Evolutionary conservation across 2,113 vertebrate species (phyloP), one percentile per base, ranked within the genome.

Genomic region (Cervus canadensis): DNA sequence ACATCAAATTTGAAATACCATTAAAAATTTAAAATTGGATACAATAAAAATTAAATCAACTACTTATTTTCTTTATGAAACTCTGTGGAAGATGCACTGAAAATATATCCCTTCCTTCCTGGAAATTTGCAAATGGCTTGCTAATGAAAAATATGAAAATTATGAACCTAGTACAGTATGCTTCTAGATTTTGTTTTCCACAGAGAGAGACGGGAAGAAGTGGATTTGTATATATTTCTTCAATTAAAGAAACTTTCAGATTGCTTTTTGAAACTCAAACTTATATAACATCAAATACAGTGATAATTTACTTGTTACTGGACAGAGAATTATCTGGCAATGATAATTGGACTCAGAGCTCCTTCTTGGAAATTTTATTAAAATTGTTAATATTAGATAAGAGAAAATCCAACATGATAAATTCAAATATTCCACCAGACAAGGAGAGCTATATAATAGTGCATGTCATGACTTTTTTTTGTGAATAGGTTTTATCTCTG

Each of bases 1-100:
- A 88, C 87, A 95, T 87, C 95, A 83, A 28, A 93, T 78, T 87
- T 95, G 33, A 95, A 95, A 91, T 26, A 54, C 15, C 59, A 97
- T n/a, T 96, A 96, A 76, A 96, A 91, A 89, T 60, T 90, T n/a
- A 54, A 82, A 74, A 79, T 28, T 82, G 25, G 89, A 92, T 89
- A 93, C 7, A 52, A 81, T 87, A 84, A 95, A 82, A 91, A 86
- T 56, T 83, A 94, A 97, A 67, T 82, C 57, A 96, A 82, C 40
- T 93, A 56, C 33, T 57, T 81, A 54, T 57, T 82, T 86, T 60
- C 16, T 40, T 93, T 26, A 95, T 36, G n/a, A 95, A 93, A 85
- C 36, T 92, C 59, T 81, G 94, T 45, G 21, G n/a, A 96, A 43
- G 7, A n/a, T 10, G 64, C 23, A 62, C 3, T 91, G 28, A 94